Conservation (phyloP, 2,797 vertebrate species). For the Coilia nasus region DNA sequence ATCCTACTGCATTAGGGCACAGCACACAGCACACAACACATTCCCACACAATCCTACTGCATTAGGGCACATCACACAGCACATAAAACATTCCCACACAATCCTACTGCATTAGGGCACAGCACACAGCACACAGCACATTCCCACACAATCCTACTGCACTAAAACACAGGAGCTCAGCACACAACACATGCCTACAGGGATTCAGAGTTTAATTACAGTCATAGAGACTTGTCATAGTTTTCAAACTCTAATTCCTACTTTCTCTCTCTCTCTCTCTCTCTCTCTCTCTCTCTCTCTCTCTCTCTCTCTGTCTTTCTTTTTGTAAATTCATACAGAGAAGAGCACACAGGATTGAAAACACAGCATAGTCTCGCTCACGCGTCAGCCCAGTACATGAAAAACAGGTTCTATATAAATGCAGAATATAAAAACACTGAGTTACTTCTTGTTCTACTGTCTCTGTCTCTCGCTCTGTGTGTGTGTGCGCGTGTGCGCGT, state of each 20-base stretch:
- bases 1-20: constrained; percentile 1
- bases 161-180: too few species aligned
- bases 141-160: background rate
- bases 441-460: background rate
- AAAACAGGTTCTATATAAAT: background rate
- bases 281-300: background rate
- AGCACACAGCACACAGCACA: background rate
- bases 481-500: background rate
- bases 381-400: background rate
- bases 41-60: background rate
- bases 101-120: constrained; percentile 1
- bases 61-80: too few species aligned
- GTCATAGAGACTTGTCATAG: too few species aligned
- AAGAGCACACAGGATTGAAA: background rate
- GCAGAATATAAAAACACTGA: background rate
- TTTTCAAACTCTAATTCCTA: background rate
- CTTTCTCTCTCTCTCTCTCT: background rate
- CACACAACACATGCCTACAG: too few species aligned
- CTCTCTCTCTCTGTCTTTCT: background rate
- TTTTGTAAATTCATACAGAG: too few species aligned
- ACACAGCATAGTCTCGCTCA: background rate
- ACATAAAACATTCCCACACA: too few species aligned
- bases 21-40: background rate
- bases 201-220: too few species aligned
- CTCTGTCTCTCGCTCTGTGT: background rate